phyloP scores from a whole-genome alignment of 2,888 invertebrate species.

The Sphecodes monilicornis region DNA sequence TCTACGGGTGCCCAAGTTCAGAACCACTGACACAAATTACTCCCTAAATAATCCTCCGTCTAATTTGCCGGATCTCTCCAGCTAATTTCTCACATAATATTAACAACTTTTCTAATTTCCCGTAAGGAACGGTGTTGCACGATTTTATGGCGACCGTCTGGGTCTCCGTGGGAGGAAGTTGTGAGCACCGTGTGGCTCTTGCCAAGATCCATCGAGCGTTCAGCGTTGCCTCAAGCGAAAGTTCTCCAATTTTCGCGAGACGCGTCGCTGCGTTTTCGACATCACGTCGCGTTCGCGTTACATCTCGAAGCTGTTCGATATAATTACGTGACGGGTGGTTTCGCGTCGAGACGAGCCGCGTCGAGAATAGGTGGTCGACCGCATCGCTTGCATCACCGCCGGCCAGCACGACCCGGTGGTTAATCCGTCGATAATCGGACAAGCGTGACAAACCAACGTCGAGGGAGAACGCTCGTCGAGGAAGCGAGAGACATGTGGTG shows the following conservation, averaged over 20 bases:
- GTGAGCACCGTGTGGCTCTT: background rate
- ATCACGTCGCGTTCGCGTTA: background rate
- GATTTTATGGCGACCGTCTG: background rate
- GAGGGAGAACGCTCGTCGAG: constrained; percentile 18
- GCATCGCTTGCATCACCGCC: constrained; percentile 47
- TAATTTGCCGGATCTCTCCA: background rate
- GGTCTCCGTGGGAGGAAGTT: background rate
- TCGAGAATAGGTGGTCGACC: constrained; percentile 42
- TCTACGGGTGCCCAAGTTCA: background rate
- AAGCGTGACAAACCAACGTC: constrained; percentile 70
- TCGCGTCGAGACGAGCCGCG: background rate
- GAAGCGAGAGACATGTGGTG: constrained; percentile 7
- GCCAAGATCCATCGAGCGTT: background rate
- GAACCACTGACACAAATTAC: background rate
- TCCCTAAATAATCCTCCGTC: background rate
- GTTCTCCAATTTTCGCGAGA: background rate
- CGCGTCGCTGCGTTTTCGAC: background rate
- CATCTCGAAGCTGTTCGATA: constrained; percentile 8
- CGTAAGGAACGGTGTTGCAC: background rate
- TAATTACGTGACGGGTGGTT: constrained; percentile 22
- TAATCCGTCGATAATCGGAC: constrained; percentile 73
- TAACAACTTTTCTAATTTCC: background rate
- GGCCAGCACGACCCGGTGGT: constrained; percentile 47
- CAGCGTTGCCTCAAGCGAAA: background rate
- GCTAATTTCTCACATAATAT: background rate